Evolutionary conservation across 2,113 vertebrate genomes (phyloP).

Genomic region (Dromaius novaehollandiae): DNA sequence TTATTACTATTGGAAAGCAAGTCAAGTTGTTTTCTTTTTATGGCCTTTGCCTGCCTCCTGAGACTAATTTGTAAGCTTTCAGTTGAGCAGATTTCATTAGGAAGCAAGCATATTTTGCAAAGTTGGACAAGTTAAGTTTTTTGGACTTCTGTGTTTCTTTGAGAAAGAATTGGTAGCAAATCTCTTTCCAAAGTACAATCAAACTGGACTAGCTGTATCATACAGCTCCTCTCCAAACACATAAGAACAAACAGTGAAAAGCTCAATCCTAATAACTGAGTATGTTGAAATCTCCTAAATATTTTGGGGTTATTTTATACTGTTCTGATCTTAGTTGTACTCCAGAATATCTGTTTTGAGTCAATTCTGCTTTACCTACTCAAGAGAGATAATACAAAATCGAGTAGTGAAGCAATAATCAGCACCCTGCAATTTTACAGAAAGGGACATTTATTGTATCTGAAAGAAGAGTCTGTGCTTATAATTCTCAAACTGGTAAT

Average conservation of each 20-base stretch:
- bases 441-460: neutral
- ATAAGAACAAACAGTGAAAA: neutral
- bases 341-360: neutral
- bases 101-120: neutral
- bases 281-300: neutral
- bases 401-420: neutral
- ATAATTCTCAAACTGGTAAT: neutral
- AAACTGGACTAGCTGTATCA: neutral
- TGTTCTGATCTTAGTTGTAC: neutral
- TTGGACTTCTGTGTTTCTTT: neutral
- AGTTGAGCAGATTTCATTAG: conserved; percentile 1
- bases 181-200: neutral
- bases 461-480: neutral
- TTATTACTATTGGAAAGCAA: neutral
- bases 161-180: neutral
- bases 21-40: conserved; percentile 16
- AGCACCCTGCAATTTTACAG: neutral
- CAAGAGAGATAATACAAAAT: neutral
- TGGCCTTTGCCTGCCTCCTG: neutral
- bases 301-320: neutral
- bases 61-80: conserved; percentile 16
- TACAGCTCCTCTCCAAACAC: neutral
- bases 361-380: neutral
- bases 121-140: neutral
- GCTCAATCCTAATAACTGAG: neutral